A percentile compares a stretch with the other conserved stretches of the same genome.
phyloP scores from a whole-genome alignment of 1,140 invertebrate genomes.

The Charaxes varanes region DNA sequence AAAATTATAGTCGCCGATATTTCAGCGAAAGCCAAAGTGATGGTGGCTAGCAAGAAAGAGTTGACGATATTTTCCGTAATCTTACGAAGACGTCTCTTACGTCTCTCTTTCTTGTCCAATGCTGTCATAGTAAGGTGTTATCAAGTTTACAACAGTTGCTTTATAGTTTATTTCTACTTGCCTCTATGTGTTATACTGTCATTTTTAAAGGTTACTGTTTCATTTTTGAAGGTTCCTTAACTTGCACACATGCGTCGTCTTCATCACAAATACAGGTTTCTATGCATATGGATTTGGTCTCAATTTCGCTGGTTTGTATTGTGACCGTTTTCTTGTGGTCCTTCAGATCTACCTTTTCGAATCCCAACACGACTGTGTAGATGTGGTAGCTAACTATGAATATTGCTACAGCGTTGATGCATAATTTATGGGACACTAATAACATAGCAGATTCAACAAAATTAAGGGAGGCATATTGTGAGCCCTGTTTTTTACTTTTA shows the following conservation, averaged over 20 bases:
- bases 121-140: conserved; percentile 34
- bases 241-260: background rate
- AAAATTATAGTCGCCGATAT: conserved; percentile 37
- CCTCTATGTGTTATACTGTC: conserved; percentile 4
- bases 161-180: too few relatives aligned
- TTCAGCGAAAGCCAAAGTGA: conserved; percentile 39
- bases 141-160: background rate
- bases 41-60: conserved; percentile 37
- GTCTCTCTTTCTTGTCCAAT: conserved; percentile 32
- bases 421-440: conserved; percentile 16
- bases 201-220: too few relatives aligned
- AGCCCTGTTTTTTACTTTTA: conserved; percentile 23
- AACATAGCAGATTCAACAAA: conserved; percentile 36
- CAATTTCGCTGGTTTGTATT: conserved; percentile 25
- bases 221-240: background rate
- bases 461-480: conserved; percentile 34
- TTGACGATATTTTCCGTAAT: conserved; percentile 39
- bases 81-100: conserved; percentile 30
- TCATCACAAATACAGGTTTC: conserved; percentile 33
- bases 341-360: conserved; percentile 27
- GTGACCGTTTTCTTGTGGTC: conserved; percentile 11
- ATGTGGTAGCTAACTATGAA: conserved; percentile 39
- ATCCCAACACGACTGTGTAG: conserved; percentile 26
- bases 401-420: conserved; percentile 31
- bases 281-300: conserved; percentile 32